Conservation (phyloP, 2,888 invertebrate genomes). For the Pachymerium ferrugineum region DNA sequence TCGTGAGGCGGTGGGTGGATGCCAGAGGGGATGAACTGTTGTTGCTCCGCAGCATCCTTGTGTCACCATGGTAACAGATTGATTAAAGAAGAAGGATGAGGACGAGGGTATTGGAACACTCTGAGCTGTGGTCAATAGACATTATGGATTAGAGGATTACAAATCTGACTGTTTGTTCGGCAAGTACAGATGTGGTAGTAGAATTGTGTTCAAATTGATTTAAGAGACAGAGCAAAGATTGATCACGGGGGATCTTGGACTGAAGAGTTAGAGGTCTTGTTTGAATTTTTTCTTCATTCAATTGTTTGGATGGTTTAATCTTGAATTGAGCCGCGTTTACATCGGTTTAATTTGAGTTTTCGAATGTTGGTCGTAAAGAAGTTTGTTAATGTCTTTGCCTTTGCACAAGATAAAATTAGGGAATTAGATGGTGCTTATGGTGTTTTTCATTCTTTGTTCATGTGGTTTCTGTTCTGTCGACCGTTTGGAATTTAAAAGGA, state of each 20-base stretch:
- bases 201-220: background rate
- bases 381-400: too few relatives aligned
- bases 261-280: too few relatives aligned
- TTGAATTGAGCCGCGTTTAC: too few relatives aligned
- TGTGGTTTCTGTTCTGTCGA: too few relatives aligned
- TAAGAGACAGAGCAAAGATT: background rate
- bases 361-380: too few relatives aligned
- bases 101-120: background rate
- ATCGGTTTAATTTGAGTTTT: too few relatives aligned
- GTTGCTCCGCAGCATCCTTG: background rate
- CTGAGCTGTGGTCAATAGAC: background rate
- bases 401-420: too few relatives aligned
- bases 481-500: too few relatives aligned
- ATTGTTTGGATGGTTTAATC: too few relatives aligned
- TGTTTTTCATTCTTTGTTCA: too few relatives aligned
- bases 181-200: background rate
- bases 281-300: too few relatives aligned
- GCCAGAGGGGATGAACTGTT: background rate
- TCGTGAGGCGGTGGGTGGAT: background rate
- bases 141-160: slow-evolving; percentile 4
- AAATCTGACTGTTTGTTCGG: background rate
- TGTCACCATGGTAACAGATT: background rate
- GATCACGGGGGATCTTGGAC: background rate
- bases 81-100: background rate
- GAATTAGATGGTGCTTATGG: too few relatives aligned